A percentile compares a stretch with the other conserved stretches of the same genome.
phyloP scores from a whole-genome alignment of 2,888 invertebrate genomes.

The Idaea aversata region DNA sequence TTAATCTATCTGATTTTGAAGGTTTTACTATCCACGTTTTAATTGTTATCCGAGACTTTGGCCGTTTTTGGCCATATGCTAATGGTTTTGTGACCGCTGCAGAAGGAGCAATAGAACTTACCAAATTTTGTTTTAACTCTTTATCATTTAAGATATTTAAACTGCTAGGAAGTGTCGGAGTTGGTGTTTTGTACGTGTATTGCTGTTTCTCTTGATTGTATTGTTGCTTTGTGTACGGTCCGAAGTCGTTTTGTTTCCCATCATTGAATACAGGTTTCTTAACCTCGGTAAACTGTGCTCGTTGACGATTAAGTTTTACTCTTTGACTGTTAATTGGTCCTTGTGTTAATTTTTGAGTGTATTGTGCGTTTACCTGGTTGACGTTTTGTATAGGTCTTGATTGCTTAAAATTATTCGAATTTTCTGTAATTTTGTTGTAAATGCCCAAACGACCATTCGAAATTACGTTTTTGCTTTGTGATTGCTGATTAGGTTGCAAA shows the following conservation, averaged over 20 bases:
- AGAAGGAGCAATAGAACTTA: slow-evolving; percentile 57
- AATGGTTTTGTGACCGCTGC: slow-evolving; percentile 64
- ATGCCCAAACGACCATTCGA: slow-evolving; percentile 44
- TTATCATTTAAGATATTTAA: slow-evolving; percentile 41
- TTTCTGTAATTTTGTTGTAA: slow-evolving; percentile 35
- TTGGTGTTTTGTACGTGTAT: slow-evolving; percentile 45
- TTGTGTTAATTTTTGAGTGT: slow-evolving; percentile 35
- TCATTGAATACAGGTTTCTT: slow-evolving; percentile 40
- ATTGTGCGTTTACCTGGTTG: slow-evolving; percentile 31
- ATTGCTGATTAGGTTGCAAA: slow-evolving; percentile 36
- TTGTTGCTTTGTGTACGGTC: slow-evolving; percentile 47
- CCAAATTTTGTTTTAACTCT: slow-evolving; percentile 64
- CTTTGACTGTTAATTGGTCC: slow-evolving; percentile 35
- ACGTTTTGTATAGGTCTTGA: slow-evolving; percentile 40
- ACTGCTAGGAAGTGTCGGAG: slow-evolving; percentile 41
- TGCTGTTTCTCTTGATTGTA: slow-evolving; percentile 48
- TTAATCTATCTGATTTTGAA: slow-evolving; percentile 53
- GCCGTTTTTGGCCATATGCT: slow-evolving; percentile 58
- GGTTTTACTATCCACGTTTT: slow-evolving; percentile 74
- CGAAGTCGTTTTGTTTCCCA: slow-evolving; percentile 41
- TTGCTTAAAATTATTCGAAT: slow-evolving; percentile 20
- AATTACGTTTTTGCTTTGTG: slow-evolving; percentile 34
- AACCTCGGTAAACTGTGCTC: slow-evolving; percentile 42
- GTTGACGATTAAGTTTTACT: slow-evolving; percentile 40
- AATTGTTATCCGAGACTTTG: slow-evolving; percentile 66